Base-by-base conservation (phyloP, 2,113 vertebrate species). In the Carollia perspicillata region DNA sequence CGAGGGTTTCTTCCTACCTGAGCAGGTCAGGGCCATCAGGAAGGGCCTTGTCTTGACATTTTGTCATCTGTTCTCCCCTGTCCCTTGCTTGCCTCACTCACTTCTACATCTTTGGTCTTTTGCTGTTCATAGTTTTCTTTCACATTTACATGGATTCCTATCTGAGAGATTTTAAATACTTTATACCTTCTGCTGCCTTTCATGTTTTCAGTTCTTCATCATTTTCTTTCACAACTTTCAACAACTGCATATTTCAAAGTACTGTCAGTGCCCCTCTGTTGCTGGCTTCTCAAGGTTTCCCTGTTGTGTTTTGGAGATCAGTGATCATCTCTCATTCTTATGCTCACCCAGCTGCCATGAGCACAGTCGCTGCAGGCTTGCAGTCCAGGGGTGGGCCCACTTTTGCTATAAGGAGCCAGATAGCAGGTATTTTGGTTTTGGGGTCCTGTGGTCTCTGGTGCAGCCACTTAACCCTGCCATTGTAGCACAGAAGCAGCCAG, bases 221-320 rank as follows among this genome's bases (percentile, higher is more conserved):
- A 28, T 69, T 93, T 55, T 44, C 58, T 85, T 78, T 55, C 53
- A 65, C 74, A 51, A 84, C 28, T 49, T n/a, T 91, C 51, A 68
- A 47, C n/a, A 90, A 13, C 16, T 3, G 33, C 22, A 9, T 44
- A 90, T 68, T 84, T 95, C n/a, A 37, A 20, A 51, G 51, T 90
- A 47, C 84, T 63, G n/a, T 71, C 51, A 47, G 17, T 0, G 14
- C 60, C 23, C 3, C 55, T 18, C 3, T 69, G 28, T 79, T 11
- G 71, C 80, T 63, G n/a, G 40, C 44, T 79, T 78, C 40, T 55
- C 2, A 13, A 33, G 13, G 17, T 60, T 87, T 88, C 42, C 8
- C 3, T 51, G 40, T 84, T 35, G 37, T 63, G 55, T 79, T 28
- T 26, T 44, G 68, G 28, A 63, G 30, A 63, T 11, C n/a, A 26